A percentile compares a stretch with the other conserved stretches of the same genome.
Evolutionary conservation across 2,797 vertebrate genomes (phyloP).

Genomic region (Clarias laeviceps): DNA sequence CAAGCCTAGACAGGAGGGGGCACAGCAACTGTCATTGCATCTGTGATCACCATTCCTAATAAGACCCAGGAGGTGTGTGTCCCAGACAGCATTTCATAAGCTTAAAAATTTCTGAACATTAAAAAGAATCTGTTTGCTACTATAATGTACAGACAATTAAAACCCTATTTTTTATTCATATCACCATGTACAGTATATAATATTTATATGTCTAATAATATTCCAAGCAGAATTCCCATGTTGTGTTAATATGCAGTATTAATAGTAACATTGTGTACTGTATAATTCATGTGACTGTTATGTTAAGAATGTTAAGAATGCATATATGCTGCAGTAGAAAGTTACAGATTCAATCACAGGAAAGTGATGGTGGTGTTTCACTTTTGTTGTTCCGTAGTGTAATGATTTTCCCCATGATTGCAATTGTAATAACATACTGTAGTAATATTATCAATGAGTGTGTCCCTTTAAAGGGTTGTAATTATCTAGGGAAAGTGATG

Average conservation of each 20-base stretch:
- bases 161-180: background rate
- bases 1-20: constrained; percentile 23
- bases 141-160: background rate
- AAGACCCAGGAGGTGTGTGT: background rate
- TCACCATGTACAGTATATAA: background rate
- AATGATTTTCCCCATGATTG: constrained; percentile 5
- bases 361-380: constrained; percentile 37
- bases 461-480: background rate
- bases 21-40: constrained; percentile 16
- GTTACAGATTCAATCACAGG: constrained; percentile 29
- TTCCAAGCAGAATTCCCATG: background rate
- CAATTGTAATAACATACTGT: background rate
- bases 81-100: background rate
- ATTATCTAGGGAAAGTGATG: background rate
- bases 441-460: background rate
- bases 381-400: background rate
- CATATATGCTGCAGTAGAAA: constrained; percentile 19
- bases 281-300: constrained; percentile 5
- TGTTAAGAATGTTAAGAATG: constrained; percentile 9
- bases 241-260: background rate
- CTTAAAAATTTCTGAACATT: background rate
- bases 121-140: background rate
- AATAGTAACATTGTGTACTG: constrained; percentile 5
- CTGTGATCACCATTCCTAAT: constrained; percentile 16
- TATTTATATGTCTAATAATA: background rate